Percentiles rank a stretch among this genome's conserved stretches.
Evolutionary conservation across 2,797 vertebrate species (phyloP).

Genomic region (Thunnus albacares): DNA sequence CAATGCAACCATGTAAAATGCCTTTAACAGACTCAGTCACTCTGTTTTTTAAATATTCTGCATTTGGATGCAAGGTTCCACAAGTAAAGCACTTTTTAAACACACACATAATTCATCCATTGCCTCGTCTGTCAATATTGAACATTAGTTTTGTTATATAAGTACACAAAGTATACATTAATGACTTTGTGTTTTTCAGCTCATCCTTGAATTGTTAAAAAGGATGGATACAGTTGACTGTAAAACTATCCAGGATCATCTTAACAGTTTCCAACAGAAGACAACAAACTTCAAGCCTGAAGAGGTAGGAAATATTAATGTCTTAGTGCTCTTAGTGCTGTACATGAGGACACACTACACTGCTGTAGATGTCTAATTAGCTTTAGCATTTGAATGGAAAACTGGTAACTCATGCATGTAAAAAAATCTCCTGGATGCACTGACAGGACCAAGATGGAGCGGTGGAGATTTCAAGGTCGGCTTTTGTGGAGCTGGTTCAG

Average conservation of each 20-base stretch:
- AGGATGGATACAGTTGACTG: neutral
- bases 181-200: conserved; percentile 4
- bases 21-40: too few species aligned
- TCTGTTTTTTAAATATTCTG: too few species aligned
- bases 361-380: too few species aligned
- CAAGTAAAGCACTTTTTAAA: too few species aligned
- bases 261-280: conserved; percentile 5
- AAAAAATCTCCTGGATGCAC: neutral
- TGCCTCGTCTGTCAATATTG: neutral
- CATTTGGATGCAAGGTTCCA: too few species aligned
- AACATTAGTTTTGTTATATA: neutral
- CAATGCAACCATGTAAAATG: too few species aligned
- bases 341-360: neutral
- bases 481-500: conserved; percentile 27
- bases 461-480: conserved; percentile 36
- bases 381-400: neutral
- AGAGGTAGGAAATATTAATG: neutral
- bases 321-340: neutral
- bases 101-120: neutral
- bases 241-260: conserved; percentile 1
- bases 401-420: neutral
- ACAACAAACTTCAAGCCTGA: neutral
- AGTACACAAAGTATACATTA: neutral
- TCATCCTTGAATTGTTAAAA: conserved; percentile 21
- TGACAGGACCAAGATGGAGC: conserved; percentile 19